Evolutionary conservation across 2,113 vertebrate species (phyloP), one percentile per base, ranked within the genome.

Genomic region (Hiodon alosoides): DNA sequence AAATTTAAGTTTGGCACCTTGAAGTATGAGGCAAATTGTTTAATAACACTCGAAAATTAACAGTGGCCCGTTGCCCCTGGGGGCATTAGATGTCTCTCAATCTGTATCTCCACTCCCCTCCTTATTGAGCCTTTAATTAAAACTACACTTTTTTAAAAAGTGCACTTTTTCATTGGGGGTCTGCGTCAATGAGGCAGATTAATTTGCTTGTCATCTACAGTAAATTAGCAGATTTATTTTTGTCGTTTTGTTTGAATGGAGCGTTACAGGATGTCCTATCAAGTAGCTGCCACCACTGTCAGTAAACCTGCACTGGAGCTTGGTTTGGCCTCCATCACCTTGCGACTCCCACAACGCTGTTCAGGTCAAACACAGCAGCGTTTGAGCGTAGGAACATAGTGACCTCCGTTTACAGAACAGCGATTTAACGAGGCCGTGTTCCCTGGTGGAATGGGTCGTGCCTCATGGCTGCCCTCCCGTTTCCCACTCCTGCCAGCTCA

Each of bases 71-170:
- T 72, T 57, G 65, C 61, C 61, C 84, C 81, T 73, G 82, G 72
- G 66, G 5, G 72, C 81, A 75, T 77, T 71, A 46, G 72, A 16
- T 77, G 66, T 71, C 78, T 77, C 72, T 53, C 78, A 74, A 11
- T 64, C 70, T 60, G 55, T 46, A 6, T 5, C 5, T 47, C 10
- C 31, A 13, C 57, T 47, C 54, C 59, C 60, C 77, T 71, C 74
- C 73, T 80, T 78, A 83, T 76, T 82, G 85, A 82, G 79, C 67
- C 83, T 82, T 87, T 86, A 73, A 90, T 89, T 86, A 83, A 80
- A 72, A 66, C 62, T 68, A 58, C 74, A 73, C 81, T 81, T 80
- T 81, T 81, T 75, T 73, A 46, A 64, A 17, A 50, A 52, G 59
- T 62, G 60, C 78, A 31, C 31, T 31, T 31, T 81, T 79, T 79